These are phyloP conservation scores for Poeciliopsis presidionis DNA, from an alignment of 2,797 vertebrate species.

Conservation along the genomic window DNA sequence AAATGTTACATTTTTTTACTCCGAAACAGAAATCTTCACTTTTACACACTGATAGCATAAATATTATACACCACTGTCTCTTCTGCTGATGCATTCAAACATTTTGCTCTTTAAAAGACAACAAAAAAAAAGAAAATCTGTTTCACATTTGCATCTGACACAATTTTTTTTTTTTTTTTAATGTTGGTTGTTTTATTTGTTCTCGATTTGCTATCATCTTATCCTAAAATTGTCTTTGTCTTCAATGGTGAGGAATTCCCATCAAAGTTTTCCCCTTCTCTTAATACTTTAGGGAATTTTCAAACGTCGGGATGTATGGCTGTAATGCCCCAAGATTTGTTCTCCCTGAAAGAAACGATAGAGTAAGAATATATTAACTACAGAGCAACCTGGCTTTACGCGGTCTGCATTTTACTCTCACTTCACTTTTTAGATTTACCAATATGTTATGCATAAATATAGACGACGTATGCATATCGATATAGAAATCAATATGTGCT, in stretches of 20 bases:
- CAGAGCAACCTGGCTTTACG: conserved; percentile 98
- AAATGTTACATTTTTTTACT: conserved; percentile 77
- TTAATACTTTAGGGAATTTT: conserved; percentile 99
- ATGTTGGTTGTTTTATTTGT: conserved; percentile 85
- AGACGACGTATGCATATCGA: conserved; percentile 62
- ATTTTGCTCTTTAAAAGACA: conserved; percentile 65
- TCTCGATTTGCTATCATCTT: conserved; percentile 91
- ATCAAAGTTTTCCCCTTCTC: conserved; percentile 99
- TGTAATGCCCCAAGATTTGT: conserved; percentile 99
- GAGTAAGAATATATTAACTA: conserved; percentile 99
- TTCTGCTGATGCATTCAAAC: conserved; percentile 79
- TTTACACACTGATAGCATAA: conserved; percentile 69
- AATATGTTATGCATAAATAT: conserved; percentile 76
- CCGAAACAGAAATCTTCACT: conserved; percentile 75
- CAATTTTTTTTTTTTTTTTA: conserved; percentile 59
- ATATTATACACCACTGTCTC: conserved; percentile 68
- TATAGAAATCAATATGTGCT: conserved; percentile 74
- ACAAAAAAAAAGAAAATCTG: conserved; percentile 53
- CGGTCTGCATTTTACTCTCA: conserved; percentile 89
- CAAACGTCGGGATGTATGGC: conserved; percentile 99
- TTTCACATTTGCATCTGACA: conserved; percentile 72
- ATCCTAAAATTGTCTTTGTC: conserved; percentile 99
- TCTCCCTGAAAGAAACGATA: conserved; percentile 99
- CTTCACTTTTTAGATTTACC: conserved; percentile 83
- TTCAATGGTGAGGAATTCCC: conserved; percentile 99